Conservation (phyloP, 2,113 vertebrate species). For the Suricata suricatta region DNA sequence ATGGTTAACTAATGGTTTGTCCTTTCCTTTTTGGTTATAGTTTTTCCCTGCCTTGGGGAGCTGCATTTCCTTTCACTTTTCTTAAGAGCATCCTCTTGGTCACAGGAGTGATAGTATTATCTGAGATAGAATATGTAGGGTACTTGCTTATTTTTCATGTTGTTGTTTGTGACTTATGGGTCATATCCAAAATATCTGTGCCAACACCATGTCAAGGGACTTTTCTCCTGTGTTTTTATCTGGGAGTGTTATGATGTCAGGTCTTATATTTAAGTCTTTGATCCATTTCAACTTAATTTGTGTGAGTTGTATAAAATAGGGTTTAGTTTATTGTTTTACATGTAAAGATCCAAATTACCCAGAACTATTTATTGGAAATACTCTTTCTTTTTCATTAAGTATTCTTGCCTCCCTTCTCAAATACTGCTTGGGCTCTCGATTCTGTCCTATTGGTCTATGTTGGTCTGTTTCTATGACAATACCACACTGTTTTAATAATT, state of each 20-base stretch:
- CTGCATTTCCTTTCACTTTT: background rate
- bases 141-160: background rate
- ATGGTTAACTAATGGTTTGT: background rate
- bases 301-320: background rate
- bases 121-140: background rate
- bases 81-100: background rate
- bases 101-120: background rate
- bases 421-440: background rate
- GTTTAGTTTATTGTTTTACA: background rate
- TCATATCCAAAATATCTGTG: background rate
- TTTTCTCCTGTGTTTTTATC: background rate
- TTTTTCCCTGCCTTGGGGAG: background rate
- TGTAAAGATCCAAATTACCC: background rate
- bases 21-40: background rate
- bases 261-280: background rate
- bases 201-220: background rate
- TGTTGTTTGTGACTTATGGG: background rate
- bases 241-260: background rate
- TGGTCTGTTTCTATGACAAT: background rate
- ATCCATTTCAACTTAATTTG: background rate
- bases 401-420: background rate
- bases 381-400: background rate
- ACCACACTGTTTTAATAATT: background rate
- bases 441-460: background rate
- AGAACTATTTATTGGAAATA: background rate